Percentiles rank a stretch among this genome's conserved stretches.
These are phyloP conservation scores for Elephas maximus DNA, from an alignment of 2,113 vertebrate species.

Conservation along the genomic window DNA sequence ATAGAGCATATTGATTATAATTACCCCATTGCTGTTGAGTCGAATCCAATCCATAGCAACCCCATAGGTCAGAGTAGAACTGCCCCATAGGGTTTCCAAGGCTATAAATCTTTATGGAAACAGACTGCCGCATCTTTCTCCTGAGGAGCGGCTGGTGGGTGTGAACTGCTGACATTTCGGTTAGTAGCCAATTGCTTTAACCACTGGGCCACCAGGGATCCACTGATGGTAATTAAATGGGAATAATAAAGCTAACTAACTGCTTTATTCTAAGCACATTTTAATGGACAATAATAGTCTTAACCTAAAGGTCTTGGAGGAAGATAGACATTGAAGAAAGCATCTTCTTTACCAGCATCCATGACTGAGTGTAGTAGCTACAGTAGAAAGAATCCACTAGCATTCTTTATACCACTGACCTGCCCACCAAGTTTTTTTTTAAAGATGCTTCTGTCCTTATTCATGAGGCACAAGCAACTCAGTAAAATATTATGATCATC, in stretches of 20 bases:
- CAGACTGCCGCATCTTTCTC: too few relatives aligned
- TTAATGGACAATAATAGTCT: neutral
- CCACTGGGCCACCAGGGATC: too few relatives aligned
- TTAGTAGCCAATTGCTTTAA: too few relatives aligned
- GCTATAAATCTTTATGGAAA: too few relatives aligned
- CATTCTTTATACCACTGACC: neutral
- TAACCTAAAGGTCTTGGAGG: neutral
- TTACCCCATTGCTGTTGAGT: too few relatives aligned
- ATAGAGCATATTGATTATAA: constrained; percentile 1
- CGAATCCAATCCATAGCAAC: too few relatives aligned
- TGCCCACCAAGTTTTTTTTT: neutral
- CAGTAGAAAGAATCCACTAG: neutral
- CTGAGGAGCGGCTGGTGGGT: too few relatives aligned
- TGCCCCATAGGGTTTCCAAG: too few relatives aligned
- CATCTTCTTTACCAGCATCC: neutral
- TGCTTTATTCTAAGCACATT: constrained; percentile 54
- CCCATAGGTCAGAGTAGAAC: too few relatives aligned
- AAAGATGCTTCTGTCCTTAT: neutral
- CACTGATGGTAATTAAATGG: neutral
- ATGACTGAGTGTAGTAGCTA: neutral
- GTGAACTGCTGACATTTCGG: too few relatives aligned
- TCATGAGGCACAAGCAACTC: constrained; percentile 28
- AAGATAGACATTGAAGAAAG: neutral
- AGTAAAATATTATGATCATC: constrained; percentile 40
- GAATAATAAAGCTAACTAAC: constrained; percentile 32